Evolutionary conservation across 2,113 vertebrate genomes (phyloP).

Genomic region (Sylvia atricapilla): DNA sequence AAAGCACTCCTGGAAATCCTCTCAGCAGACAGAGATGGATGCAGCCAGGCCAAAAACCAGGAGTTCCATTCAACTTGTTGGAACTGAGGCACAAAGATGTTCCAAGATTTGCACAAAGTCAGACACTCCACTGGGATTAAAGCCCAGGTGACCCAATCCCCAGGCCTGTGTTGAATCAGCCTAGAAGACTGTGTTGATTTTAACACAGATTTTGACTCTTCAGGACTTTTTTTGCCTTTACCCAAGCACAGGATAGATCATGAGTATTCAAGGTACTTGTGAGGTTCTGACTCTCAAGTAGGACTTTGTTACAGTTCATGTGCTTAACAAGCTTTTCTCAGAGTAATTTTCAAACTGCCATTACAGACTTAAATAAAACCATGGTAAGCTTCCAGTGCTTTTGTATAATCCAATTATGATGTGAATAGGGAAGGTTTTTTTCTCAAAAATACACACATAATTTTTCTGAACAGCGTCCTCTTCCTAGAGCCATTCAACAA

Average conservation of each 20-base stretch:
- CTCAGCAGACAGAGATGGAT: background rate
- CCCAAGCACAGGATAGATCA: background rate
- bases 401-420: background rate
- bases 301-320: background rate
- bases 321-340: background rate
- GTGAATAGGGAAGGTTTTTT: background rate
- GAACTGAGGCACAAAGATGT: background rate
- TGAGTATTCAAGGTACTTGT: background rate
- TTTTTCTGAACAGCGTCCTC: background rate
- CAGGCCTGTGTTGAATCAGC: background rate
- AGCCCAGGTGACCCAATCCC: background rate
- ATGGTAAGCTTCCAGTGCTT: background rate
- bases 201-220: background rate
- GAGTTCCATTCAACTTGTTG: accelerated
- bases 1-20: background rate
- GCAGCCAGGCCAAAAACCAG: background rate
- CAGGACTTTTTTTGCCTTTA: background rate
- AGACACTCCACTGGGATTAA: background rate
- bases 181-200: background rate
- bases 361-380: background rate
- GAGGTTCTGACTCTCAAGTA: background rate
- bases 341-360: background rate
- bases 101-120: background rate
- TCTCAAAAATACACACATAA: background rate
- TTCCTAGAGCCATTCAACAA: background rate